Evolutionary conservation across 2,113 vertebrate genomes (phyloP).

Genomic region (human (Homo sapiens)): GRCh38 chr9:33055001-33055500

Average conservation of each 20-base stretch:
- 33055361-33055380: not conserved
- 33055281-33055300: not conserved
- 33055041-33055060: not conserved
- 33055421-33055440: not conserved
- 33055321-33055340: too few relatives aligned
- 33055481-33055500: slow-evolving; percentile 16
- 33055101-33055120: not conserved
- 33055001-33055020: not conserved
- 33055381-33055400: not conserved
- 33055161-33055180: too few relatives aligned
- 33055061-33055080: not conserved
- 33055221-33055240: not conserved
- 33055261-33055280: not conserved
- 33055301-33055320: not conserved
- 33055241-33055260: not conserved
- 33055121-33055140: not conserved
- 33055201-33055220: not conserved
- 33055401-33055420: not conserved
- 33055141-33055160: not conserved
- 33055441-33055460: not conserved
- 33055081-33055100: not conserved
- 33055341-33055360: not conserved
- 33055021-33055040: not conserved
- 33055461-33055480: not conserved
- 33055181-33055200: not conserved